These are phyloP conservation scores for Cryptomyrus ogoouensis DNA, from an alignment of 2,113 vertebrate species.

Conservation along the genomic window DNA sequence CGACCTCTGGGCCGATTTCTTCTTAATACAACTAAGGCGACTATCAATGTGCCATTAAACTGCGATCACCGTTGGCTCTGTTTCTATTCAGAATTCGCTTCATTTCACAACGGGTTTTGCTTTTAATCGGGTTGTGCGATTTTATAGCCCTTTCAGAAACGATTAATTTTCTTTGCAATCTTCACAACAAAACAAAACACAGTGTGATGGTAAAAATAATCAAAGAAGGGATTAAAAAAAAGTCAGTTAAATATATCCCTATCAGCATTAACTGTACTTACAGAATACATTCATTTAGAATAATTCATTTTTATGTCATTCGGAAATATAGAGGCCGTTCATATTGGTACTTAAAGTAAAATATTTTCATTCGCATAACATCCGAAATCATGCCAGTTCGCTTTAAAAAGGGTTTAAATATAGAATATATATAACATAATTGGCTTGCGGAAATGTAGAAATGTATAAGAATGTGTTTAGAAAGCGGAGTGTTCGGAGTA, in stretches of 20 bases:
- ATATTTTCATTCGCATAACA: background rate
- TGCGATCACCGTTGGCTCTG: background rate
- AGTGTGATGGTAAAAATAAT: background rate
- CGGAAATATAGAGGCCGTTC: background rate
- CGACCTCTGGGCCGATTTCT: slow-evolving; percentile 1
- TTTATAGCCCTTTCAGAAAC: background rate
- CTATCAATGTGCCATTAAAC: background rate
- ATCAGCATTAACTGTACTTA: background rate
- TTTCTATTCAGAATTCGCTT: background rate
- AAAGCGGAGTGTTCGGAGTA: background rate
- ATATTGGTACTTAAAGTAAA: background rate
- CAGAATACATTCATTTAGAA: background rate
- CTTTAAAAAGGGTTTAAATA: background rate
- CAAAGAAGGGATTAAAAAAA: background rate
- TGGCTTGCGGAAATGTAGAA: background rate
- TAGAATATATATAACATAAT: background rate
- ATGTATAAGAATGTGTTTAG: background rate
- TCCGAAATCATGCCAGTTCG: background rate
- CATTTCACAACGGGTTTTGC: background rate
- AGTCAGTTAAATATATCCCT: background rate
- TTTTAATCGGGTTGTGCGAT: background rate
- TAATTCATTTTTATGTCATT: background rate
- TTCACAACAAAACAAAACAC: background rate
- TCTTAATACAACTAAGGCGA: background rate
- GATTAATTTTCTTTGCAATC: background rate